Evolutionary conservation across 92 coral and sea anemone species (phyloP), one percentile per base, ranked within the genome.

Genomic region (Galaxea fascicularis): DNA sequence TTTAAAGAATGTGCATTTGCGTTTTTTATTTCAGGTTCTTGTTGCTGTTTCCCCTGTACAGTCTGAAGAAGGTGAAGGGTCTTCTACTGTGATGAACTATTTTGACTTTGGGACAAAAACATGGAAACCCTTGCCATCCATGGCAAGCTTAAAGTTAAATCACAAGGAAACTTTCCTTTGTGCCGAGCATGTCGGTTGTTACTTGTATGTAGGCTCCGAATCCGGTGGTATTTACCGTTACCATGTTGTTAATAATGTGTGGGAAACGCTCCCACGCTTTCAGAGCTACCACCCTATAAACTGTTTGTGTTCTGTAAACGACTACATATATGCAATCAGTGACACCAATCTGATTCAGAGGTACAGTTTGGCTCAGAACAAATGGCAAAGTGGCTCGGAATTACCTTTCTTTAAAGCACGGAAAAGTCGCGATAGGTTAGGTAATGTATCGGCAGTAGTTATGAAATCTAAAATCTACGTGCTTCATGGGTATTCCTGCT

Each of bases 401-500:
- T 76, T 76, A 22, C 29, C 24, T 39, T 58, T 76, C 7, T 28
- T 65, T 0, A 65, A 15, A 17, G 16, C 20, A 0, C 10, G 27
- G 0, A 13, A 12, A 0, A 4, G 44, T 22, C 0, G 4, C 0
- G 39, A 25, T 12, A 6, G 1, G 24, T 41, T 76, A 0, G 8
- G 4, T 1, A 0, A 0, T 59, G 69, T 16, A 41, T 8, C 69
- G 0, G 81, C 69, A 22, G 54, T 44, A 24, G 69, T 39, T 39
- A 28, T 41, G 81, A 76, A 41, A 6, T 76, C 69, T 13, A 59
- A 58, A 76, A 41, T 76, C 10, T 60, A 21, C 4, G 81, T 76
- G n/a, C 71, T 65, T 65, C 46, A 30, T 65, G 71, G 71, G 45
- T 65, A 0, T 27, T 65, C 6, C 45, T 25, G 5, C 15, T 24